Evolutionary conservation across 2,113 vertebrate genomes (phyloP).

Genomic region (Dermatemys mawii): DNA sequence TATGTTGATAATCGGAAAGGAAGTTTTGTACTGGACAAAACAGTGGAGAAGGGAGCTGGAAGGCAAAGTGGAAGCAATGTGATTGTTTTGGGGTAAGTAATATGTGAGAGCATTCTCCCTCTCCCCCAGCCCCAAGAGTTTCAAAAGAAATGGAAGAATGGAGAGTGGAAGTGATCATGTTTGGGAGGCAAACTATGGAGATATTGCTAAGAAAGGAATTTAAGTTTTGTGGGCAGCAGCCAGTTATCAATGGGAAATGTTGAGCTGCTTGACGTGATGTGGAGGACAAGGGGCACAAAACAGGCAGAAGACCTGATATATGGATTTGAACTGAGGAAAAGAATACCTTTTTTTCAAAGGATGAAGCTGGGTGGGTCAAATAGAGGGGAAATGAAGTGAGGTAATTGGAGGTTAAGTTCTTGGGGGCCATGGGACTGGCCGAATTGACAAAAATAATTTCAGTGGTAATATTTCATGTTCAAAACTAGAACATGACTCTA

Average conservation of each 20-base stretch:
- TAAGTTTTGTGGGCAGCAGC: neutral
- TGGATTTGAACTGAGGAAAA: neutral
- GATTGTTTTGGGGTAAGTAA: neutral
- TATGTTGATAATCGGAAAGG: neutral
- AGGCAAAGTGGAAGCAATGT: neutral
- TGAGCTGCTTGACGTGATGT: neutral
- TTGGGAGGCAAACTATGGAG: neutral
- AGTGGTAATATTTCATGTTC: neutral
- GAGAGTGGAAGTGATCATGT: neutral
- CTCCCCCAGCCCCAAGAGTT: neutral
- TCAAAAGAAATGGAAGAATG: neutral
- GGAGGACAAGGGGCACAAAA: neutral
- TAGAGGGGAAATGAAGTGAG: neutral
- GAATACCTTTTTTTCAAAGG: neutral
- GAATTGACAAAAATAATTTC: neutral
- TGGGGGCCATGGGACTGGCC: neutral
- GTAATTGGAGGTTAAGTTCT: neutral
- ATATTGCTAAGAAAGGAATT: neutral
- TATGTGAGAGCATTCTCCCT: too few relatives aligned
- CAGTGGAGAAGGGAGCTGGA: neutral
- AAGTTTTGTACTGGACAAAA: neutral
- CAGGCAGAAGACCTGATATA: neutral
- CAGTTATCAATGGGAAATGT: neutral
- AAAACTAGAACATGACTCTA: neutral
- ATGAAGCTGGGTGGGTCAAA: neutral